Base-by-base conservation (phyloP, 1,140 invertebrate species). In the Drosophila nebulosa region DNA sequence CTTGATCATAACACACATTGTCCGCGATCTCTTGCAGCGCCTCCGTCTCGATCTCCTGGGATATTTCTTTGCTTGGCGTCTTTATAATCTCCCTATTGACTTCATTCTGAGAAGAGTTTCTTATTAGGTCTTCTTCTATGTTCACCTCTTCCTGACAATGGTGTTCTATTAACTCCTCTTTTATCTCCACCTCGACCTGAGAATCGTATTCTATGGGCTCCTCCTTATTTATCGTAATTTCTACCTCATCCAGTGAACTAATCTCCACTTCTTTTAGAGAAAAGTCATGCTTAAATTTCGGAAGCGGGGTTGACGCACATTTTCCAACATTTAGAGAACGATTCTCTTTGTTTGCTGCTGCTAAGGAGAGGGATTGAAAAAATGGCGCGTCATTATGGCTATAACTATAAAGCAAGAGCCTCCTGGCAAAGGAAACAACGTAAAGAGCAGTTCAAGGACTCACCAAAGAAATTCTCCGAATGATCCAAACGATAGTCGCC, bases 381-480 rank as follows among this genome's bases (percentile, higher is more conserved):
- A 69, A 69, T 74, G 73, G 69, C 53, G 80, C 73, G 60, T 36
- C 75, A 26, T 61, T 14, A 16, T 57, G 18, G 30, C 26, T 18
- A n/a, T 60, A 50, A 52, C 53, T 53, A 36, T 60, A 30, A 24
- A 30, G 14, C 36, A n/a, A 30, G 16, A 7, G 18, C 16, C 4
- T 7, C 5, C 7, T 21, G 7, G 39, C 18, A 4, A 46, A 46
- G 6, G 39, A 46, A 16, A 7, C 16, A 18, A 0, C 14, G 4
- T 6, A 42, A 16, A 14, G 39, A 42, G 1, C 36, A 30, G 18
- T 5, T 9, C 10, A 26, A 24, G 2, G 6, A 53, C 77, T 7
- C 51, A 88, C 83, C 74, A 36, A 73, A 88, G 16, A 75, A 78
- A 26, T 85, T 71, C 24, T 71, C 53, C 0, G 69, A 81, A 63